These are phyloP conservation scores for Silurus meridionalis DNA, from an alignment of 2,113 vertebrate genomes.

Conservation along the genomic window DNA sequence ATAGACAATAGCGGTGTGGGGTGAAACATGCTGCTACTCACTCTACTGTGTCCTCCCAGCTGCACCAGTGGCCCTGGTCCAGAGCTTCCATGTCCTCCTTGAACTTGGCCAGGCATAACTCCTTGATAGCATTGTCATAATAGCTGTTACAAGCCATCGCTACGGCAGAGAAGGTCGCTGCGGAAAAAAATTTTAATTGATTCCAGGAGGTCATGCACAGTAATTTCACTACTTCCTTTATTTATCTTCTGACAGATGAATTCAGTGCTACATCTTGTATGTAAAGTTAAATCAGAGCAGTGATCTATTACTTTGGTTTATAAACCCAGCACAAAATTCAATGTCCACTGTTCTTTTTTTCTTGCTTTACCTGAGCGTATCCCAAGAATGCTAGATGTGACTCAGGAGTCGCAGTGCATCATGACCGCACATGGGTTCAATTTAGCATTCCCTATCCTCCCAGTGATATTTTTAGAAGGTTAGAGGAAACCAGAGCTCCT, in stretches of 20 bases:
- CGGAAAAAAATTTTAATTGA: not conserved
- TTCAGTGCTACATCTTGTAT: not conserved
- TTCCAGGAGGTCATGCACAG: not conserved
- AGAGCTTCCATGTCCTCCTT: conserved; percentile 82
- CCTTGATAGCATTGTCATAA: conserved; percentile 74
- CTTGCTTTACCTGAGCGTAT: not conserved
- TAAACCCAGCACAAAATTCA: not conserved
- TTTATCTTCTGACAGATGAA: not conserved
- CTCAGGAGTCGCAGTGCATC: not conserved
- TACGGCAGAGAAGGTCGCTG: conserved; percentile 32
- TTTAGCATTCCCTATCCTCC: not conserved
- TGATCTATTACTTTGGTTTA: not conserved
- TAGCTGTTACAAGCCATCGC: conserved; percentile 71
- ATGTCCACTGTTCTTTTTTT: not conserved
- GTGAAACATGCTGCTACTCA: conserved; percentile 67
- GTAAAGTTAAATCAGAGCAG: not conserved
- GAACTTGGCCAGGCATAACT: conserved; percentile 82
- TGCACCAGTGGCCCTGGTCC: conserved; percentile 80
- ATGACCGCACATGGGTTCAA: not conserved
- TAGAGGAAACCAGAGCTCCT: not conserved
- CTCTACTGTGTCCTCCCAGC: conserved; percentile 85
- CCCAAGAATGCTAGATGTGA: not conserved
- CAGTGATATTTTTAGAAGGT: not conserved
- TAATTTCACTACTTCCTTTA: not conserved
- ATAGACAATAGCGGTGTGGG: not conserved